Percentiles rank a stretch among this genome's conserved stretches.
Evolutionary conservation across 2,113 vertebrate species (phyloP).

Genomic region (Chunga burmeisteri): DNA sequence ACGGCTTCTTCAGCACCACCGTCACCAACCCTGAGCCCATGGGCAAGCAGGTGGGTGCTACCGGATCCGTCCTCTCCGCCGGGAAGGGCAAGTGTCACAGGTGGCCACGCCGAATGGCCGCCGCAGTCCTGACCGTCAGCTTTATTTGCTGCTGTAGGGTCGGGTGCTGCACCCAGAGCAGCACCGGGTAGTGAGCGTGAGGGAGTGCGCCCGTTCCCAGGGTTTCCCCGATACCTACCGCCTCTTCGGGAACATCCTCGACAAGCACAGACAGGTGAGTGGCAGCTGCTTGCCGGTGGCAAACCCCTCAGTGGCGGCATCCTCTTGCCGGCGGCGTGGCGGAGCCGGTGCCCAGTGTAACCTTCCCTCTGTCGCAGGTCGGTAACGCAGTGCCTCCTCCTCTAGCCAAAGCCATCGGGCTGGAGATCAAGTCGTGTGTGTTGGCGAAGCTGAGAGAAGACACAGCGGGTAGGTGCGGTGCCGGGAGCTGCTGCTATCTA

Average conservation of each 20-base stretch:
- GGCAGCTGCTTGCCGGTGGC: accelerated
- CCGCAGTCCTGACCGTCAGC: accelerated
- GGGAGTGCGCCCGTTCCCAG: conserved; percentile 93
- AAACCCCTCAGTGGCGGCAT: not conserved
- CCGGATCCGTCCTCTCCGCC: accelerated
- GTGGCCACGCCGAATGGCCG: not conserved
- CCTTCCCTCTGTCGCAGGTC: conserved; percentile 70
- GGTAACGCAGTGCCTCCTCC: conserved; percentile 94
- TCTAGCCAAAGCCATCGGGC: conserved; percentile 89
- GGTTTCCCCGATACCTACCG: conserved; percentile 94
- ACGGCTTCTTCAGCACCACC: conserved; percentile 96
- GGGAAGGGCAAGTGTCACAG: not conserved
- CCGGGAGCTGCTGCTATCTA: accelerated
- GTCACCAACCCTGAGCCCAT: conserved; percentile 98
- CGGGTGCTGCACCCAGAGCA: conserved; percentile 94
- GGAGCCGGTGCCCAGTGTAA: not conserved
- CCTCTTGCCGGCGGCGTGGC: no score
- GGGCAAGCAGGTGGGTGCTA: conserved; percentile 89
- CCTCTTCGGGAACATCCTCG: conserved; percentile 92
- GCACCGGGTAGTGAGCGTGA: conserved; percentile 93
- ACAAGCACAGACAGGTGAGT: conserved; percentile 93
- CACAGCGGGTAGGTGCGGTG: conserved; percentile 68
- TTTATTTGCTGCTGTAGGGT: conserved; percentile 70
- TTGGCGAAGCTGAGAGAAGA: conserved; percentile 78
- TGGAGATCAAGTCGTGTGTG: conserved; percentile 86